Evolutionary conservation across 2,888 invertebrate species (phyloP), one percentile per base, ranked within the genome.

Genomic region (Ptychoptera albimana): DNA sequence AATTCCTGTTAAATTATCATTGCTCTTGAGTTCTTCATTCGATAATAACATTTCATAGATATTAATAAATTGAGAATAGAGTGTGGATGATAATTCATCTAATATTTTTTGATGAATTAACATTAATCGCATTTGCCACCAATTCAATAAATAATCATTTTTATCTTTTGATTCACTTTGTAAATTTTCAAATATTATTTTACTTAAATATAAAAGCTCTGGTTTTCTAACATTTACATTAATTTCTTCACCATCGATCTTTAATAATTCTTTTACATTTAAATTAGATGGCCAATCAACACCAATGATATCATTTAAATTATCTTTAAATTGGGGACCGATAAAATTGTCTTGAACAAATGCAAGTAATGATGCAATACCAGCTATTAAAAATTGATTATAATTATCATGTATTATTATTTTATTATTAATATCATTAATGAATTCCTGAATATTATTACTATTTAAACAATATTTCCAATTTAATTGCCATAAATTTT

Each of bases 321-420:
- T 55, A 1, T 68, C 56, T 1, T 69, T 56, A 29, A 71, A 57
- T 37, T 69, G 63, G 4, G 86, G 84, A 1, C 89, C 83, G 42
- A 80, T 79, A 74, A 86, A 91, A 64, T 92, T 92, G 43, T 71
- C 71, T 60, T 87, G 82, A 44, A 85, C 72, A 64, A 89, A 92
- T 23, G 72, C 70, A 42, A 82, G 67, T 29, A 86, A 64, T 50
- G 78, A 71, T 34, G 79, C 71, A 13, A 84, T 69, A 2, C 77
- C 82, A 43, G 75, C 60, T 42, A 67, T 57, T 11, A 78, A 58
- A 50, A 77, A 60, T 46, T 69, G 63, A 34, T 67, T 59, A 44
- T 59, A 49, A 14, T 52, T 50, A 14, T 45, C 51, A 8, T 47
- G 46, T 23, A 23, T 23, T 23, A 23, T 23, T 5, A 7, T 5